phyloP scores from a whole-genome alignment of 2,797 vertebrate species.

The Tinamus major region DNA sequence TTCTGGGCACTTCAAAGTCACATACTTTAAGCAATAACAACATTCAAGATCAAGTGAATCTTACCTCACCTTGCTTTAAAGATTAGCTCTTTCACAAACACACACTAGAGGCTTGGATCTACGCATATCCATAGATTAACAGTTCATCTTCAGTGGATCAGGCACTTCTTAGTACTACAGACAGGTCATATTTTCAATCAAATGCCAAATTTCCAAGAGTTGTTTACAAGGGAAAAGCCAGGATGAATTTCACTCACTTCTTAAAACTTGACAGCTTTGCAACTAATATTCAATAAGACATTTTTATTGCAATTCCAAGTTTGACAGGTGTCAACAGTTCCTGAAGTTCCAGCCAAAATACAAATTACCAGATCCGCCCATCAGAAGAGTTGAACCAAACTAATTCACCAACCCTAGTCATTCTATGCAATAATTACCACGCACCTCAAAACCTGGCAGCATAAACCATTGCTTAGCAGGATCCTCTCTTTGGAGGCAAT shows the following conservation, averaged over 20 bases:
- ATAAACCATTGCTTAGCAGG: not conserved
- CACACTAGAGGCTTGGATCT: not conserved
- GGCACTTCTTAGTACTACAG: slow-evolving; percentile 18
- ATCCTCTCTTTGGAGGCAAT: not conserved
- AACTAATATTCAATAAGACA: slow-evolving; percentile 27
- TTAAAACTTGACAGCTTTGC: slow-evolving; percentile 45
- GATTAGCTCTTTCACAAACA: slow-evolving; percentile 42
- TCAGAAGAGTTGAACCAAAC: slow-evolving; percentile 44
- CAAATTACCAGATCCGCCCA: slow-evolving; percentile 33
- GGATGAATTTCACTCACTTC: slow-evolving; percentile 40
- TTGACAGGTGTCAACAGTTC: slow-evolving; percentile 70
- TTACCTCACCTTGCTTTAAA: slow-evolving; percentile 62
- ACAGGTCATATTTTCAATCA: slow-evolving; percentile 49
- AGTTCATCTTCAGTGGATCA: slow-evolving; percentile 28
- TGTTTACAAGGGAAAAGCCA: slow-evolving; percentile 53
- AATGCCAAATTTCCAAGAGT: slow-evolving; percentile 45
- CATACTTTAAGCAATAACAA: slow-evolving; percentile 54
- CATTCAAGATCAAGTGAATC: slow-evolving; percentile 53
- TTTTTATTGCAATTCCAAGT: slow-evolving; percentile 59
- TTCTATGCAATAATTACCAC: not conserved
- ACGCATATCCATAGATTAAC: slow-evolving; percentile 15
- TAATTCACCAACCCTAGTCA: not conserved
- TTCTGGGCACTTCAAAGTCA: slow-evolving; percentile 73
- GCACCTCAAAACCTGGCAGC: not conserved
- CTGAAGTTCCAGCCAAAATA: slow-evolving; percentile 54